A percentile compares a stretch with the other conserved stretches of the same genome.
Evolutionary conservation across 1,140 invertebrate species (phyloP).

Genomic region (Papilio dardanus): DNA sequence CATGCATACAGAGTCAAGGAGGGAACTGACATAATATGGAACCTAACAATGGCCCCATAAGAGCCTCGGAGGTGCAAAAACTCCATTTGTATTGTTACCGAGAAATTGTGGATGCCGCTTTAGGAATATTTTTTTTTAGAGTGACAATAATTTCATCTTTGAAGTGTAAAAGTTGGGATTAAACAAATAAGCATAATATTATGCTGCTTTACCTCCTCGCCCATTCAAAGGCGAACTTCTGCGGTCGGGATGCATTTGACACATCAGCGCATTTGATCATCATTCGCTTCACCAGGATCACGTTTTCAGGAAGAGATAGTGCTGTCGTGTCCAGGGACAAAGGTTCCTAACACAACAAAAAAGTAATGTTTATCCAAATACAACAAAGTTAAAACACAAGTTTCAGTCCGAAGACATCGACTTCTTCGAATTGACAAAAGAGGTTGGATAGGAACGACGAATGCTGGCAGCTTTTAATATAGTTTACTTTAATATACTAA

Average conservation of each 20-base stretch:
- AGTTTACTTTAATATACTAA: slow-evolving; percentile 47
- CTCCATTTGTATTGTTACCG: too few relatives aligned
- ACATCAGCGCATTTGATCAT: slow-evolving; percentile 99
- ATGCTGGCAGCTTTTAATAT: neutral
- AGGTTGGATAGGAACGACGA: neutral
- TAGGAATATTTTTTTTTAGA: too few relatives aligned
- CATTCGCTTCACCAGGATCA: slow-evolving; percentile 94
- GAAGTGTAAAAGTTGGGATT: too few relatives aligned
- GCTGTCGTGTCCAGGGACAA: slow-evolving; percentile 81
- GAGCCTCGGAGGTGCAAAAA: too few relatives aligned
- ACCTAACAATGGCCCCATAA: neutral
- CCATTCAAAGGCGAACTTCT: slow-evolving; percentile 95
- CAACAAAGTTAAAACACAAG: neutral
- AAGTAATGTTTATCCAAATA: too few relatives aligned
- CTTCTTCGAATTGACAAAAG: neutral
- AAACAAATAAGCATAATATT: too few relatives aligned
- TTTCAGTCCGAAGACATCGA: too few relatives aligned
- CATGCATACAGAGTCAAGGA: neutral
- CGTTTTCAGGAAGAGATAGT: slow-evolving; percentile 88
- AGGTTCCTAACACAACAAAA: slow-evolving; percentile 69
- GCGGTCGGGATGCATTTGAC: slow-evolving; percentile 94
- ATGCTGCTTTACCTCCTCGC: slow-evolving; percentile 84
- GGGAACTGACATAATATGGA: neutral
- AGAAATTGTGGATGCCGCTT: too few relatives aligned
- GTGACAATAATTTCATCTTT: too few relatives aligned